A percentile compares a stretch with the other conserved stretches of the same genome.
phyloP scores from a whole-genome alignment of 2,888 invertebrate species.

The Melieria omissa region DNA sequence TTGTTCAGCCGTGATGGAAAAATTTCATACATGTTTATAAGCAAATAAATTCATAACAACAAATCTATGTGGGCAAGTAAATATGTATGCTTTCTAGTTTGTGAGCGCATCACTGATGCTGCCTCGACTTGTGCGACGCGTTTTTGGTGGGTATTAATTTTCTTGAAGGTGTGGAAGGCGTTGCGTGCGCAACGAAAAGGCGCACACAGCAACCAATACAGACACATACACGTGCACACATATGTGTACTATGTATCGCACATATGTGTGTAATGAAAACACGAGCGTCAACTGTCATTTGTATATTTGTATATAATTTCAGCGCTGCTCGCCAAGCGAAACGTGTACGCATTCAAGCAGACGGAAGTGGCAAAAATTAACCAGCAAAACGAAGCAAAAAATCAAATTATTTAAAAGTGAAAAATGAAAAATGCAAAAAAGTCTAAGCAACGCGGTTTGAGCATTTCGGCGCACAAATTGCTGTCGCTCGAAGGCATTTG shows the following conservation, averaged over 20 bases:
- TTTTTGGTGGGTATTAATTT: too few species aligned
- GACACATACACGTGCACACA: not conserved
- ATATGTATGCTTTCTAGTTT: too few species aligned
- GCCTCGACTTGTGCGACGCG: too few species aligned
- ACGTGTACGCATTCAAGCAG: not conserved
- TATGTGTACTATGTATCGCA: not conserved
- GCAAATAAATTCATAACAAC: not conserved
- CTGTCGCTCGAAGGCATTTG: not conserved
- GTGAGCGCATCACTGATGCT: too few species aligned
- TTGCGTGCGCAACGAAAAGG: not conserved
- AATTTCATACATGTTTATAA: not conserved
- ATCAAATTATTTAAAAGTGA: too few species aligned
- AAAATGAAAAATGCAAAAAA: not conserved
- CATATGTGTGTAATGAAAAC: not conserved
- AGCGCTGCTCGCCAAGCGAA: not conserved
- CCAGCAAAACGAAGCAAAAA: not conserved
- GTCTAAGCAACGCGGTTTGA: constrained; percentile 44
- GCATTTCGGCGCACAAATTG: constrained; percentile 49
- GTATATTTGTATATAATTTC: not conserved
- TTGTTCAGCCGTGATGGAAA: too few species aligned
- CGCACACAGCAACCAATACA: not conserved
- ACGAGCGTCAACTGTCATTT: too few species aligned
- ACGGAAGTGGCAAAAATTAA: constrained; percentile 31
- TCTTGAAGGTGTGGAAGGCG: too few species aligned
- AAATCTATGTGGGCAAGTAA: not conserved